Percentiles rank a stretch among this genome's conserved stretches.
Conservation (phyloP, 2,113 vertebrate genomes). For the Paedocypris sp. region DNA sequence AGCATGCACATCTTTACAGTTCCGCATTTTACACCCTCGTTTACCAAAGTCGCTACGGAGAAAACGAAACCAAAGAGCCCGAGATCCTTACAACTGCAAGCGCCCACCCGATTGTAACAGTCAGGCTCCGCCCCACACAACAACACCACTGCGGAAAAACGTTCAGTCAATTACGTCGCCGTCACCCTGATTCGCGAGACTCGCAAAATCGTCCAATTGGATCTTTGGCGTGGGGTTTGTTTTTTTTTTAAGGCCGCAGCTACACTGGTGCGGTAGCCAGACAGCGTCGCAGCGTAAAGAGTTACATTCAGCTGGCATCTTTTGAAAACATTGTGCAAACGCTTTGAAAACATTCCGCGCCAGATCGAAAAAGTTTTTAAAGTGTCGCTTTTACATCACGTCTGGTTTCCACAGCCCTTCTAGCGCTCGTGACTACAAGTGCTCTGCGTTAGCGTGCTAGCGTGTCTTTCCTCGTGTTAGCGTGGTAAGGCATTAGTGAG, state of each 20-base stretch:
- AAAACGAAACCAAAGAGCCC: slow-evolving; percentile 24
- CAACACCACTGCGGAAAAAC: too few relatives aligned
- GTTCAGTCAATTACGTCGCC: too few relatives aligned
- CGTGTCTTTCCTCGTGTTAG: slow-evolving; percentile 17
- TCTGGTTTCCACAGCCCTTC: slow-evolving; percentile 20
- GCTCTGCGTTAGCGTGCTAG: background rate
- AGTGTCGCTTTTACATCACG: too few relatives aligned
- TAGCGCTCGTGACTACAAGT: background rate
- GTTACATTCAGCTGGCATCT: slow-evolving; percentile 36
- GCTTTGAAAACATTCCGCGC: background rate
- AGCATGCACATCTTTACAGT: slow-evolving; percentile 35
- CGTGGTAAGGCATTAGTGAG: slow-evolving; percentile 24
- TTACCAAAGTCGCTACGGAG: slow-evolving; percentile 25
- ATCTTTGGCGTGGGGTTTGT: slow-evolving; percentile 40
- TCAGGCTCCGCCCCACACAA: too few relatives aligned
- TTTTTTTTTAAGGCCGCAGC: slow-evolving; percentile 22
- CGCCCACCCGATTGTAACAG: slow-evolving; percentile 23
- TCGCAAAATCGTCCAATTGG: background rate
- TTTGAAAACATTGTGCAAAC: background rate
- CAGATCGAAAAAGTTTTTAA: too few relatives aligned
- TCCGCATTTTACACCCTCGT: slow-evolving; percentile 25
- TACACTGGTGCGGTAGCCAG: slow-evolving; percentile 13
- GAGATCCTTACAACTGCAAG: slow-evolving; percentile 22
- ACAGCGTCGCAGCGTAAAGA: slow-evolving; percentile 12
- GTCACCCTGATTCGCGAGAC: too few relatives aligned